Percentiles rank a stretch among this genome's conserved stretches.
These are phyloP conservation scores for Acromyrmex charruanus DNA, from an alignment of 1,140 invertebrate species.

Conservation along the genomic window DNA sequence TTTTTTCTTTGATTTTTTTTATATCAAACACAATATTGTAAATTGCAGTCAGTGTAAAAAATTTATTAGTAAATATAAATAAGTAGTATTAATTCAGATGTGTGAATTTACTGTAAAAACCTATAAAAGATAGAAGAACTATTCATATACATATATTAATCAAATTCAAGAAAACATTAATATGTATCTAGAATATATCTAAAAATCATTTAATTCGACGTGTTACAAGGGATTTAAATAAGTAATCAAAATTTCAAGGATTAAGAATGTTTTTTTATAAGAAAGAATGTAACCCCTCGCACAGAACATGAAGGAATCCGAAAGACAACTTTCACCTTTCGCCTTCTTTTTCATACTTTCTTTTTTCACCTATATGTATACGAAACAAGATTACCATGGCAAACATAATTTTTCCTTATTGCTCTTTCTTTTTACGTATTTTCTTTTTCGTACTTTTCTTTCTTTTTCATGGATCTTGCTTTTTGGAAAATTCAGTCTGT, in stretches of 20 bases:
- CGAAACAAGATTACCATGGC: slow-evolving; percentile 48
- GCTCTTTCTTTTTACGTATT: slow-evolving; percentile 6
- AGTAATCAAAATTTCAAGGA: neutral
- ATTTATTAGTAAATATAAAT: neutral
- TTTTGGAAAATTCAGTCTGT: slow-evolving; percentile 37
- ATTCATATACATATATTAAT: neutral
- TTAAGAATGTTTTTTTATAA: slow-evolving; percentile 16
- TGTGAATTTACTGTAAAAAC: no score
- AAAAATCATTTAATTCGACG: neutral
- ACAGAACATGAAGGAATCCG: neutral
- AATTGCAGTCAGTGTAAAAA: no score
- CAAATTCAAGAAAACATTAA: neutral
- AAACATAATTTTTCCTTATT: slow-evolving; percentile 59
- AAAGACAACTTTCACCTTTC: slow-evolving; percentile 14
- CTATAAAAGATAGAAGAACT: neutral
- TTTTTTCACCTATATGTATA: slow-evolving; percentile 21
- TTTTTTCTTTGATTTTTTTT: neutral
- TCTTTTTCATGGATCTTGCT: slow-evolving; percentile 4
- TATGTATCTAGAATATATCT: neutral
- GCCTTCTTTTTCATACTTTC: slow-evolving; percentile 2
- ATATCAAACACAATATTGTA: neutral
- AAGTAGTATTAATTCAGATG: neutral
- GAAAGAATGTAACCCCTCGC: neutral
- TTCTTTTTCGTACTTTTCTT: slow-evolving; percentile 15
- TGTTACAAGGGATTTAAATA: slow-evolving; percentile 28